phyloP scores from a whole-genome alignment of 2,113 vertebrate species.

The Erythrolamprus reginae region DNA sequence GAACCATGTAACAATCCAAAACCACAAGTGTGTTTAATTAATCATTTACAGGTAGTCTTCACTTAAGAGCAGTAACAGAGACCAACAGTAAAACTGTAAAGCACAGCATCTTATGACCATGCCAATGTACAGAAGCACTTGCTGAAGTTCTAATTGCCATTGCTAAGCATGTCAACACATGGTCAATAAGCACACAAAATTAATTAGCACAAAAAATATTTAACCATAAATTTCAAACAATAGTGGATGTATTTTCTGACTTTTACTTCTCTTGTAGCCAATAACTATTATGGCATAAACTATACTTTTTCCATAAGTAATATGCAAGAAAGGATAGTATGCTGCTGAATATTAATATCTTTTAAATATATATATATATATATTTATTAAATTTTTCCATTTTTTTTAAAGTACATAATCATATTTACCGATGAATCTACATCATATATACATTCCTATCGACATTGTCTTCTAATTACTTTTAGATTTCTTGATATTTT shows the following conservation, averaged over 20 bases:
- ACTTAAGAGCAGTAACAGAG: not conserved
- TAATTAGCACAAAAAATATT: constrained; percentile 28
- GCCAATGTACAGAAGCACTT: not conserved
- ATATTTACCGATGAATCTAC: no score
- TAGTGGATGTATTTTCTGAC: constrained; percentile 23
- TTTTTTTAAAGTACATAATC: no score
- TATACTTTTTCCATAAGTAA: not conserved
- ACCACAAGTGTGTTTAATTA: not conserved
- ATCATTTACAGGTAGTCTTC: not conserved
- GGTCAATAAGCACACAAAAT: not conserved
- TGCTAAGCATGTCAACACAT: not conserved
- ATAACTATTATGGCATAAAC: not conserved
- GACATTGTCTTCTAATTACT: no score
- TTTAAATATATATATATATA: no score
- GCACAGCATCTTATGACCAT: not conserved
- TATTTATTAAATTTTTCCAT: no score
- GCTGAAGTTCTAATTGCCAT: not conserved
- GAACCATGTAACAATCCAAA: not conserved
- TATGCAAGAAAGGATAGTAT: not conserved
- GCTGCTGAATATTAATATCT: not conserved
- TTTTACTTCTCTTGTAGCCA: constrained; percentile 9
- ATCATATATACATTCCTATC: no score
- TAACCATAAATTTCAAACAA: constrained; percentile 30
- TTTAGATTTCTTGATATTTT: no score
- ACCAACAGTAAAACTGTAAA: not conserved